Conservation (phyloP, 2,888 invertebrate genomes). For the Tetragonula carbonaria region DNA sequence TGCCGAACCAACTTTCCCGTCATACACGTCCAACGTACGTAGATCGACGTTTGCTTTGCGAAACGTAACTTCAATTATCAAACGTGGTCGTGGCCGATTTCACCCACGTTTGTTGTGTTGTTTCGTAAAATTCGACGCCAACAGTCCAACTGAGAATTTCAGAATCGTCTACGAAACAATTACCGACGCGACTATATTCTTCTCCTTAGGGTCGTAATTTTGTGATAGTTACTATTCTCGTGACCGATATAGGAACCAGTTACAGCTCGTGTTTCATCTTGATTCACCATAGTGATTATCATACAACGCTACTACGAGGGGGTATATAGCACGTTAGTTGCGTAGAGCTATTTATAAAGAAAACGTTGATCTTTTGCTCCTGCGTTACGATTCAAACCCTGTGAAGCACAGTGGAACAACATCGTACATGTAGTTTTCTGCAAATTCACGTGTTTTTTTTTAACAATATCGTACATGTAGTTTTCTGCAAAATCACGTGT, state of each 20-base stretch:
- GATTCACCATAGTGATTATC: constrained; percentile 20
- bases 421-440: neutral
- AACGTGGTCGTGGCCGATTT: neutral
- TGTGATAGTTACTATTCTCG: constrained; percentile 19
- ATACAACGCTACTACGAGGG: neutral
- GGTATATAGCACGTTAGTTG: neutral
- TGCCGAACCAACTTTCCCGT: constrained; percentile 1
- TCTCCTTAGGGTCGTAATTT: neutral
- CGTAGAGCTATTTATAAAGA: constrained; percentile 13
- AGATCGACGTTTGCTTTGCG: constrained; percentile 8
- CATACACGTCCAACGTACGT: constrained; percentile 52
- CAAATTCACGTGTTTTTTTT: neutral
- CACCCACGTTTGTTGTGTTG: neutral
- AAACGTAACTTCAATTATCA: too few species aligned
- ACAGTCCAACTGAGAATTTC: neutral
- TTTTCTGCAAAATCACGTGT: too few species aligned
- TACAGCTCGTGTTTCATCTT: constrained; percentile 17
- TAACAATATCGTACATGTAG: neutral
- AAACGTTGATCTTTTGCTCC: constrained; percentile 1
- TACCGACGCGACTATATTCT: neutral
- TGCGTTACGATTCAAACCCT: neutral
- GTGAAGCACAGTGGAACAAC: neutral
- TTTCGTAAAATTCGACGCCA: neutral
- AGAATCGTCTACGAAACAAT: neutral
- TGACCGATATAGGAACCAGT: constrained; percentile 13